Percentiles rank a stretch among this genome's conserved stretches.
These are phyloP conservation scores for Geotrupes spiniger DNA, from an alignment of 2,888 invertebrate genomes.

Conservation along the genomic window DNA sequence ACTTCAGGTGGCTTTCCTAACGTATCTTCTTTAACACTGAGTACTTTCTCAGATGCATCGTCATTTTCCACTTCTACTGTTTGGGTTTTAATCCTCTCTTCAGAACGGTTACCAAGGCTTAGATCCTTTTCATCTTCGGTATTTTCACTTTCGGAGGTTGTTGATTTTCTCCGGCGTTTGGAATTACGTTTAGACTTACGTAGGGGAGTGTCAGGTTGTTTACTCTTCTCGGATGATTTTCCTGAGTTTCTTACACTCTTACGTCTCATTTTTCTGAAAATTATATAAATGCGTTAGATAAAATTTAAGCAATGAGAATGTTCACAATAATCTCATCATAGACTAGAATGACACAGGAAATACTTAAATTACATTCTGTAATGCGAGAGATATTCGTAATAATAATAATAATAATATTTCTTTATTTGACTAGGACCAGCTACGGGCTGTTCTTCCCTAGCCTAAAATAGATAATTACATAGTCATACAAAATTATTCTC, in stretches of 20 bases:
- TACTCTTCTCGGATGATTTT: constrained; percentile 60
- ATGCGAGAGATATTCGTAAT: too few relatives aligned
- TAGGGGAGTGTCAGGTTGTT: constrained; percentile 44
- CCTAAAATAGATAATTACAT: too few relatives aligned
- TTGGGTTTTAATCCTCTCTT: constrained; percentile 22
- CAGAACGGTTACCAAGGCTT: constrained; percentile 6
- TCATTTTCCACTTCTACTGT: constrained; percentile 25
- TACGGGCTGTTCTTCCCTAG: too few relatives aligned
- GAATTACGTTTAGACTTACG: constrained; percentile 50
- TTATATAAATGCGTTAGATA: too few relatives aligned
- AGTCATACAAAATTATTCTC: too few relatives aligned
- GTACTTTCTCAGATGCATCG: constrained; percentile 36
- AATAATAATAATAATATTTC: too few relatives aligned
- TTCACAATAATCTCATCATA: too few relatives aligned
- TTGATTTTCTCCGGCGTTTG: constrained; percentile 48
- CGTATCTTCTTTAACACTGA: constrained; percentile 32
- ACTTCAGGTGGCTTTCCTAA: constrained; percentile 49
- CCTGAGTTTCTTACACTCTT: constrained; percentile 69
- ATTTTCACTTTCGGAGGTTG: constrained; percentile 45
- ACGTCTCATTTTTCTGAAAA: constrained; percentile 61
- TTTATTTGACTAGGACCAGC: too few relatives aligned
- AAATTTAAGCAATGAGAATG: too few relatives aligned
- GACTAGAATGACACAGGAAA: too few relatives aligned
- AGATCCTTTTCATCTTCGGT: constrained; percentile 33
- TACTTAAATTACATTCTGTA: too few relatives aligned